These are phyloP conservation scores for Urocynchramus pylzowi DNA, from an alignment of 2,113 vertebrate species.

Conservation along the genomic window DNA sequence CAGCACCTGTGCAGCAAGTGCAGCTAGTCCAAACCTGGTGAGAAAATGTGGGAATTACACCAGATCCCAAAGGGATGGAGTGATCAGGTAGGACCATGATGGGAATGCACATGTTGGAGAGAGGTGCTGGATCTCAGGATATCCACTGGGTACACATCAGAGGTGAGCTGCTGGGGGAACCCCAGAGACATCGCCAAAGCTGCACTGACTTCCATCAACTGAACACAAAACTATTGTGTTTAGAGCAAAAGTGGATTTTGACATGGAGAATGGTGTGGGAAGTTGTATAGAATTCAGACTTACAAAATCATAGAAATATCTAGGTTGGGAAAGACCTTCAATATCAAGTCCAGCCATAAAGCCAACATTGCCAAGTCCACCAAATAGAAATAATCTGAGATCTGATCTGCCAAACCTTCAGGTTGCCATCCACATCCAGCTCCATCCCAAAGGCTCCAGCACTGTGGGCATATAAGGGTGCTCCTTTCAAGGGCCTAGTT, in stretches of 20 bases:
- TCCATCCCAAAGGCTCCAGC: neutral
- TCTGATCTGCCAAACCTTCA: neutral
- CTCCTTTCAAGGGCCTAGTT: neutral
- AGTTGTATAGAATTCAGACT: neutral
- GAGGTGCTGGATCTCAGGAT: fast-evolving
- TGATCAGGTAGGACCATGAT: fast-evolving
- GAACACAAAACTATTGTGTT: fast-evolving
- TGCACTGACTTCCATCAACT: neutral
- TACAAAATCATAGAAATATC: fast-evolving
- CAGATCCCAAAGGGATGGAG: neutral
- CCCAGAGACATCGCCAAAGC: neutral
- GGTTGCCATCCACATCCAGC: neutral
- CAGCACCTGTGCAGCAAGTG: fast-evolving
- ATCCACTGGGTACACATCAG: fast-evolving
- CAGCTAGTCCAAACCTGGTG: neutral
- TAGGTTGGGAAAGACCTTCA: neutral
- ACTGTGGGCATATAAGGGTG: neutral
- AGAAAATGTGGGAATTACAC: neutral
- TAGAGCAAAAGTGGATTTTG: neutral
- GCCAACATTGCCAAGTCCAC: neutral
- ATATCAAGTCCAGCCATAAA: neutral
- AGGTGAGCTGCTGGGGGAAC: neutral
- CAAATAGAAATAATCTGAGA: neutral
- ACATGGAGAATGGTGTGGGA: neutral
- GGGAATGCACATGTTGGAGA: fast-evolving